Evolutionary conservation across 2,888 invertebrate species (phyloP), one percentile per base, ranked within the genome.

Genomic region (Vesta saturnalis): DNA sequence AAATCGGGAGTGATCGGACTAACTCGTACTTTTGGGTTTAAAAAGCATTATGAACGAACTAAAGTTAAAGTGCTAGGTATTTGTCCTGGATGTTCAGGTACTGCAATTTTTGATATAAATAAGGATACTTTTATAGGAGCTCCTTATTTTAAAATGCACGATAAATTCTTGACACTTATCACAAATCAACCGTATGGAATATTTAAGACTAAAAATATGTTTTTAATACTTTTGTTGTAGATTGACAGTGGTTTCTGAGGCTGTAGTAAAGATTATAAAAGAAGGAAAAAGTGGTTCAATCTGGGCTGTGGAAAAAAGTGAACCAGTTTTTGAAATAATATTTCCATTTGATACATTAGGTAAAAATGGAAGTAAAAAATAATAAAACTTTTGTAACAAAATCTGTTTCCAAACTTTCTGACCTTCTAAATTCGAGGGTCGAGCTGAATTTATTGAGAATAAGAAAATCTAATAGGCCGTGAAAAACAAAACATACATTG

Each of bases 41-140:
- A 78, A 46, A 75, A 77, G 58, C 78, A 80, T 47, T 78, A 77
- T 60, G 78, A 83, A 57, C 78, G 78, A 60, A 82, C 82, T 4
- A 82, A 83, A 43, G 78, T 85, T 14, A 79, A 80, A 18, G 80
- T 84, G 2, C 73, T 84, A 62, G 80, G 83, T 0, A 67, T 85
- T 14, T 84, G 84, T 63, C 84, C 85, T 0, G 84, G 84, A 1
- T 71, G 82, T 23, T 85, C 84, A 1, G 80, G 82, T 60, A 85
- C 84, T 0, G 23, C 64, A 0, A 39, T 39, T n/a, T 10, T 30
- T 5, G 39, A 39, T n/a, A 39, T 39, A 39, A n/a, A 6, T 10
- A n/a, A 6, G n/a, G 39, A 39, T 3, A n/a, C 8, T 39, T 39
- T 39, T 2, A 3, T 39, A 8, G 39, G 39, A n/a, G 3, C 8